Conservation (phyloP, 2,888 invertebrate genomes). For the Drosophila multiciliata region DNA sequence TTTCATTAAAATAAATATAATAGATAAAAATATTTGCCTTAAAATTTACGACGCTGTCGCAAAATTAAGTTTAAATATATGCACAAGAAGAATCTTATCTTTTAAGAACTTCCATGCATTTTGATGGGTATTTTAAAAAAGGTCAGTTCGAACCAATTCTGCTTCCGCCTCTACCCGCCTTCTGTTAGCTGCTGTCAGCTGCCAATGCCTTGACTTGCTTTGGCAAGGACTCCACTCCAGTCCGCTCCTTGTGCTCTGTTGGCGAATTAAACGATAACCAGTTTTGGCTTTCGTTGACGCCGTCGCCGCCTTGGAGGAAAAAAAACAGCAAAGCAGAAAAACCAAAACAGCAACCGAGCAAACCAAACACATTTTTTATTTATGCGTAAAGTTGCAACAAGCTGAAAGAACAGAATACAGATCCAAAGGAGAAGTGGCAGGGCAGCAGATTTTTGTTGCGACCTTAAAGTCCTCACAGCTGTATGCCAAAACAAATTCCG, state of each 20-base stretch:
- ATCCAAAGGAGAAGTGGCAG: neutral
- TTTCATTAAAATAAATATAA: neutral
- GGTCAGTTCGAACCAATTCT: neutral
- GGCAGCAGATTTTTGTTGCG: constrained; percentile 12
- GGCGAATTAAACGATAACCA: constrained; percentile 79
- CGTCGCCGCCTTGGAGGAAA: constrained; percentile 29
- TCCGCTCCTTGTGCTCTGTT: constrained; percentile 28
- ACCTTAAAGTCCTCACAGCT: constrained; percentile 48
- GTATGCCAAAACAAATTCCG: constrained; percentile 29
- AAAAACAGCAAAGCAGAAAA: constrained; percentile 3
- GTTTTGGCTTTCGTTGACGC: constrained; percentile 74
- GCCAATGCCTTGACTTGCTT: constrained; percentile 64
- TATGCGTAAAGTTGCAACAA: constrained; percentile 73
- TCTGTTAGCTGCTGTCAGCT: constrained; percentile 44
- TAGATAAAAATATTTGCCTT: neutral
- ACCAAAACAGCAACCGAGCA: constrained; percentile 28
- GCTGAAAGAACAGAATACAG: neutral
- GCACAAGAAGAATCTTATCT: no score
- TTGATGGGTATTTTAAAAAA: neutral
- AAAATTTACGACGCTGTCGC: neutral
- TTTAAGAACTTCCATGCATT: neutral
- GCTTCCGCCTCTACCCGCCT: no score
- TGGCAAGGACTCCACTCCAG: constrained; percentile 40
- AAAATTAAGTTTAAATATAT: neutral
- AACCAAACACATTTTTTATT: constrained; percentile 54